Evolutionary conservation across 2,888 invertebrate species (phyloP), one percentile per base, ranked within the genome.

Genomic region (Clivina fossor): DNA sequence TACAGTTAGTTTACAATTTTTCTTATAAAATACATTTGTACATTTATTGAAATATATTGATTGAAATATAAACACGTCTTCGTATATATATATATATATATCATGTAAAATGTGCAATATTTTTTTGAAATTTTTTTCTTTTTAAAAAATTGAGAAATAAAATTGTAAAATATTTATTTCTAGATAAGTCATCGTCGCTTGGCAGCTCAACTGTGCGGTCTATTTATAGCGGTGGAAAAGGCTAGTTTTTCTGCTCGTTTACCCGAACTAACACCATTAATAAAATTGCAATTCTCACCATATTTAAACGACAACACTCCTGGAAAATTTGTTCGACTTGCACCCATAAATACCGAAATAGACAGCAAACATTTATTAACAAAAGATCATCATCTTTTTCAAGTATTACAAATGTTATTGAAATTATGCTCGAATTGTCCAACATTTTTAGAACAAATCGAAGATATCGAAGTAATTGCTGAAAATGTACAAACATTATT

Each of bases 161-260:
- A 43, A 19, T 37, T 43, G 40, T 47, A 44, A 35, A 40, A 32
- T 38, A 32, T 40, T 44, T 54, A 58, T 63, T 71, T 72, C 40
- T 68, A 85, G 80, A 76, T 84, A 1, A 76, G 79, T 3, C 86
- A 90, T 62, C 80, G 86, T 16, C 85, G 85, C 65, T 74, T 94
- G 63, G 90, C 86, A 0, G 86, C 88, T 0, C 90, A 91, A 68
- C 71, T 93, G 0, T 82, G 85, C 64, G 88, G 90, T 0, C 76
- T 93, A 56, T 90, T 94, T 69, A 86, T 92, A 0, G 81, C 80
- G 58, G 83, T 86, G 0, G 93, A 94, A 72, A 79, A 83, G 56
- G 77, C 80, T 0, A 72, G 79, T 2, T 94, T 95, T 70, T 81
- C 84, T 62, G 73, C 75, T 1, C 80, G 88, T 9, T 73, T 93